A percentile compares a stretch with the other conserved stretches of the same genome.
Evolutionary conservation across 2,113 vertebrate species (phyloP).

Genomic region (Macquaria australasica): DNA sequence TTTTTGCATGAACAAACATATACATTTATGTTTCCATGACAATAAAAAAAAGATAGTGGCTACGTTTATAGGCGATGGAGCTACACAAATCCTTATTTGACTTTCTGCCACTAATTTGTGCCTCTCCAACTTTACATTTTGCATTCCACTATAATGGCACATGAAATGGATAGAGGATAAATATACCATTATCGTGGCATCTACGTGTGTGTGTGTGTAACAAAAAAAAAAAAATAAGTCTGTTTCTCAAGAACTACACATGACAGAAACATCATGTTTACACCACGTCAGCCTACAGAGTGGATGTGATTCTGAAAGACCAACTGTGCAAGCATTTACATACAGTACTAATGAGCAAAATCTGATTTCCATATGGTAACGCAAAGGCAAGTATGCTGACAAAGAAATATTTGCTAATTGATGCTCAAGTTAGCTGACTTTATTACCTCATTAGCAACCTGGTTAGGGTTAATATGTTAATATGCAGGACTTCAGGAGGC

Average conservation of each 20-base stretch:
- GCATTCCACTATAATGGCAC: neutral
- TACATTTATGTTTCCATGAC: neutral
- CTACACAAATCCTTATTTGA: neutral
- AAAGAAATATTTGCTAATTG: slow-evolving; percentile 17
- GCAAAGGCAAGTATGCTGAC: neutral
- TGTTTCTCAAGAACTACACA: neutral
- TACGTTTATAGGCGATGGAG: neutral
- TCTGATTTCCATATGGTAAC: slow-evolving; percentile 5
- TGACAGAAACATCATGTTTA: neutral
- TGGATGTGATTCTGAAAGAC: neutral
- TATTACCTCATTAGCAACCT: neutral
- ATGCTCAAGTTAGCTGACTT: slow-evolving; percentile 8
- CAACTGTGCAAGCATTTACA: neutral
- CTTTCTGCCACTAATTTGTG: neutral
- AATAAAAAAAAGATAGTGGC: neutral
- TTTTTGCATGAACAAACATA: neutral
- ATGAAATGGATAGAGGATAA: neutral
- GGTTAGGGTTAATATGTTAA: neutral
- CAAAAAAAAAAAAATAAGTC: no score
- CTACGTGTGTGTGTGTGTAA: neutral
- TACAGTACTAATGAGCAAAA: slow-evolving; percentile 27
- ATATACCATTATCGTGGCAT: neutral
- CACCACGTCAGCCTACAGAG: neutral
- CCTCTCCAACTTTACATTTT: neutral
- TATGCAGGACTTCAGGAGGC: neutral